Base-by-base conservation (phyloP, 1,140 invertebrate genomes). In the Diploscapter pachys region DNA sequence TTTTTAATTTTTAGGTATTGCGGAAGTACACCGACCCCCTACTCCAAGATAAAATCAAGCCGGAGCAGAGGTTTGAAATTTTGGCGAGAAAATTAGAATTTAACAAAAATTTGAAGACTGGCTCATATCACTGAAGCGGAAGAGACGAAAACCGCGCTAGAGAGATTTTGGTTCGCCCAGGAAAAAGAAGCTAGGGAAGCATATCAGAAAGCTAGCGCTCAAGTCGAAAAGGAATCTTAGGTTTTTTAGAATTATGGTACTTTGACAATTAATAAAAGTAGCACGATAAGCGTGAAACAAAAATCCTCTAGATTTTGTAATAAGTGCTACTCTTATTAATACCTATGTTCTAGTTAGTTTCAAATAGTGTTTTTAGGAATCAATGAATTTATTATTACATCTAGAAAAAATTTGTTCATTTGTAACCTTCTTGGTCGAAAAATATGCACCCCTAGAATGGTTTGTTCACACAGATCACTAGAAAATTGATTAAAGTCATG, bases 41-140 rank as follows among this genome's bases (percentile, higher is more conserved):
- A 31, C 52, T 81, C 4, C 61, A 53, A 4, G 78, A 81, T 48
- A 64, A 68, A 55, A 61, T 81, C 53, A 82, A 61, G 8, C 53
- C 67, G 5, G 71, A 76, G 4, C 66, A 75, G 8, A 55, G 57
- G 6, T 75, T 62, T 63, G 69, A 31, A 31, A 31, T 31, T 31
- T 31, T 31, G 31, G 31, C 31, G 31, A 31, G 31, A 31, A 31
- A 31, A 31, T 31, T 31, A 31, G 31, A 31, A 31, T 31, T 31
- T 31, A 31, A 31, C 31, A 31, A 31, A 31, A 31, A 31, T 31
- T 31, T 31, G 31, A 31, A 31, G 31, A 31, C 31, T 31, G 31
- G 31, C 31, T 31, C 31, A 31, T 31, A 31, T 62, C 31, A n/a
- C 8, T 9, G 57, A 11, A 52, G 66, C 56, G 6, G 66, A 68